Conservation (phyloP, 2,797 vertebrate species). For the Sardinella longiceps region DNA sequence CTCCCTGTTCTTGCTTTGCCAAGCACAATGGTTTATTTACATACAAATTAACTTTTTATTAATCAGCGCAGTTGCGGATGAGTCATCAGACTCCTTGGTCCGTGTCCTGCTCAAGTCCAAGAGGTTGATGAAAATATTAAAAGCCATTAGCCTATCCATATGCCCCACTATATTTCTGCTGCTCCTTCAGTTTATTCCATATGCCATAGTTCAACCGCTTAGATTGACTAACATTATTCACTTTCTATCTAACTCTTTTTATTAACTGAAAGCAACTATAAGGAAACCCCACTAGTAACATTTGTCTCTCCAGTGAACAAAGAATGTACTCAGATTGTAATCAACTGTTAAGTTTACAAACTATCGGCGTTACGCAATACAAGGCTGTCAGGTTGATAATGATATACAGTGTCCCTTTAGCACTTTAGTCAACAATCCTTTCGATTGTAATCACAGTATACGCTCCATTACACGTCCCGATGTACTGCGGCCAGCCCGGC, state of each 20-base stretch:
- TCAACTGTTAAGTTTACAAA: not conserved
- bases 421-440: not conserved
- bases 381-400: not conserved
- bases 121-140: constrained; percentile 14
- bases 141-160: not conserved
- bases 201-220: not conserved
- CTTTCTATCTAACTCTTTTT: not conserved
- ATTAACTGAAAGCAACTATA: not conserved
- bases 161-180: not conserved
- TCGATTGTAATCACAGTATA: constrained; percentile 59
- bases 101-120: not conserved
- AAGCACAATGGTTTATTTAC: constrained; percentile 4
- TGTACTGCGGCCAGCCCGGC: constrained; percentile 45
- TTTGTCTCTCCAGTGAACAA: not conserved
- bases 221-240: no score
- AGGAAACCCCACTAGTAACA: not conserved
- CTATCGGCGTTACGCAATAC: not conserved
- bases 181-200: no score
- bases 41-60: constrained; percentile 11
- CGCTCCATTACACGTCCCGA: constrained; percentile 56
- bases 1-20: not conserved
- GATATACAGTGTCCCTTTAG: not conserved
- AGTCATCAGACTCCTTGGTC: not conserved
- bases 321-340: not conserved
- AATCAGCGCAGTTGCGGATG: not conserved